Evolutionary conservation across 2,113 vertebrate species (phyloP), one percentile per base, ranked within the genome.

Genomic region (Halichoerus grypus): DNA sequence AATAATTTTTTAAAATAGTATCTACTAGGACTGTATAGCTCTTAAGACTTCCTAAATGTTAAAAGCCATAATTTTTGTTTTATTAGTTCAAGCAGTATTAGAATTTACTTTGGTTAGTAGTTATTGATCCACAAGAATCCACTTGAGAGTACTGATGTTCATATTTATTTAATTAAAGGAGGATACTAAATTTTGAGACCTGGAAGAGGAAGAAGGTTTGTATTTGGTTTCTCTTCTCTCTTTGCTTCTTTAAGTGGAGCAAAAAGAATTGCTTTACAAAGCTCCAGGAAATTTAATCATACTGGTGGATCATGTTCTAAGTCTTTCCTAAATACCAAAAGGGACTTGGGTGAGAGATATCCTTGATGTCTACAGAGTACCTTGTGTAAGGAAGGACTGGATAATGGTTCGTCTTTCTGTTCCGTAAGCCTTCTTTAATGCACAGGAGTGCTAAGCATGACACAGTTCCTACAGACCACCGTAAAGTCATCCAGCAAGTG

Each of bases 11-110:
- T 22, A 96, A 92, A 95, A 72, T 72, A 67, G 21, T 84, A 36
- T 55, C n/a, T 84, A 14, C 13, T 53, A 84, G n/a, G 87, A 89
- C 18, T 92, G 4, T 88, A 28, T 65, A 81, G 65, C 5, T 74
- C 80, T 95, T 42, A 59, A 87, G 49, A 82, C 49, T 94, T 94
- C 31, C 86, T 90, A 74, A 83, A 74, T 89, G 65, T 90, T 85
- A 61, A 97, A 95, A 92, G 39, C 39, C 15, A 67, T 72, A 69
- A 51, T 93, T 86, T 94, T 77, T 86, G 63, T 81, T 82, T 67
- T 82, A 77, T 93, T 96, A 63, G 53, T 92, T 83, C 19, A 97
- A 77, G 33, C 15, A 72, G 42, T 36, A 19, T 91, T 96, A 84
- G 51, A 88, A 24, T 11, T 88, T 92, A 71, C 85, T 92, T 83